Conservation (phyloP, 2,888 invertebrate species). For the Mactromeris polynyma region DNA sequence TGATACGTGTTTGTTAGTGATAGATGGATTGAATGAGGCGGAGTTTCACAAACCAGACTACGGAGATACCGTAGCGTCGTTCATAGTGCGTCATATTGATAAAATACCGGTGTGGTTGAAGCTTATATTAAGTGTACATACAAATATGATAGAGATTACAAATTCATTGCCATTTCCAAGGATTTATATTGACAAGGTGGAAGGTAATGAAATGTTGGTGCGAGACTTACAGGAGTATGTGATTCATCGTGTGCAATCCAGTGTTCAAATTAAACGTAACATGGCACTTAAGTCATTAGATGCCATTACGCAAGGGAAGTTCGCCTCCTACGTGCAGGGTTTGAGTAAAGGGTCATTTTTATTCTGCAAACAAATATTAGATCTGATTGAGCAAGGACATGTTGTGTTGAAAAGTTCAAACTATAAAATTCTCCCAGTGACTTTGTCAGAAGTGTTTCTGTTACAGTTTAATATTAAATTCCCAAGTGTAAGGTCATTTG, state of each 20-base stretch:
- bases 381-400: slow-evolving; percentile 96
- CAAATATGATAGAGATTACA: slow-evolving; percentile 93
- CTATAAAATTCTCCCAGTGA: slow-evolving; percentile 91
- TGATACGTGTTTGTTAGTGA: slow-evolving; percentile 91
- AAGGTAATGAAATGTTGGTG: slow-evolving; percentile 81
- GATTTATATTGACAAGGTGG: slow-evolving; percentile 86
- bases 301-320: slow-evolving; percentile 87
- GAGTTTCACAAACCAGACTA: slow-evolving; percentile 98
- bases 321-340: slow-evolving; percentile 94
- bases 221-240: slow-evolving; percentile 95
- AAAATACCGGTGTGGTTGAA: slow-evolving; percentile 96
- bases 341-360: slow-evolving; percentile 96
- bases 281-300: slow-evolving; percentile 86
- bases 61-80: slow-evolving; percentile 96
- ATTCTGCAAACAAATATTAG: slow-evolving; percentile 96
- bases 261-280: slow-evolving; percentile 94
- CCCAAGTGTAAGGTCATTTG: slow-evolving; percentile 95
- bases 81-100: slow-evolving; percentile 93
- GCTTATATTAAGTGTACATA: slow-evolving; percentile 94
- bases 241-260: slow-evolving; percentile 93
- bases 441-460: slow-evolving; percentile 91
- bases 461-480: slow-evolving; percentile 96
- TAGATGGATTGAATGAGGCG: slow-evolving; percentile 97
- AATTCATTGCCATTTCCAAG: slow-evolving; percentile 93
- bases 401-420: slow-evolving; percentile 97